Evolutionary conservation across 2,888 invertebrate genomes (phyloP).

Genomic region (Xylota sylvarum): DNA sequence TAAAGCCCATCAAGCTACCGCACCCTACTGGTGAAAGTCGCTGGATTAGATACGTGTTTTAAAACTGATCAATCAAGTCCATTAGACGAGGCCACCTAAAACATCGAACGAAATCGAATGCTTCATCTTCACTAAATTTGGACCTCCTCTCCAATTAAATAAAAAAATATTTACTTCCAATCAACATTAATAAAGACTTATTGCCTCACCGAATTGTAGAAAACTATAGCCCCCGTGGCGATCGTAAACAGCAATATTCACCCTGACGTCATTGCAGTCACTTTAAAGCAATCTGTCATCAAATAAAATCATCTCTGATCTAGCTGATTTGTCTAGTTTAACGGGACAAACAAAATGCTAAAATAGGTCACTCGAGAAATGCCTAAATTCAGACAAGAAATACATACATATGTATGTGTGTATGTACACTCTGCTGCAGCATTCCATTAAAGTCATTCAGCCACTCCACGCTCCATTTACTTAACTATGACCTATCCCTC

Average conservation of each 20-base stretch:
- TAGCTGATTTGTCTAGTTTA: slow-evolving; percentile 3
- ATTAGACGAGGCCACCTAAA: not conserved
- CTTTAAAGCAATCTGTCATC: not conserved
- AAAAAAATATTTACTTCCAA: slow-evolving; percentile 12
- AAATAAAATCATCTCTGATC: slow-evolving; percentile 1
- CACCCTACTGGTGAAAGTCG: not conserved
- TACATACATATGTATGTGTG: too few relatives aligned
- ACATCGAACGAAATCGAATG: not conserved
- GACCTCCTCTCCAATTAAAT: not conserved
- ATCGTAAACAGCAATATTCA: slow-evolving; percentile 13
- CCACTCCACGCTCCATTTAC: slow-evolving; percentile 36
- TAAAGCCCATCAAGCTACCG: not conserved
- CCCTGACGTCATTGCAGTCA: slow-evolving; percentile 36
- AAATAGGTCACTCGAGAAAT: slow-evolving; percentile 38
- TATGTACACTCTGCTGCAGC: not conserved
- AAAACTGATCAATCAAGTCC: slow-evolving; percentile 9
- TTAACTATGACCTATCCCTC: slow-evolving; percentile 64
- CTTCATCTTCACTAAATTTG: not conserved
- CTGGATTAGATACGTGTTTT: not conserved
- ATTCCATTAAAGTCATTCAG: not conserved
- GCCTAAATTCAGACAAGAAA: slow-evolving; percentile 1
- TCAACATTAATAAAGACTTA: slow-evolving; percentile 30
- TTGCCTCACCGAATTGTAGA: slow-evolving; percentile 7
- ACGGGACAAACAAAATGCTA: not conserved
- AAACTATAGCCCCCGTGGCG: not conserved